Base-by-base conservation (phyloP, 1,140 invertebrate genomes). In the Euwallacea similis region DNA sequence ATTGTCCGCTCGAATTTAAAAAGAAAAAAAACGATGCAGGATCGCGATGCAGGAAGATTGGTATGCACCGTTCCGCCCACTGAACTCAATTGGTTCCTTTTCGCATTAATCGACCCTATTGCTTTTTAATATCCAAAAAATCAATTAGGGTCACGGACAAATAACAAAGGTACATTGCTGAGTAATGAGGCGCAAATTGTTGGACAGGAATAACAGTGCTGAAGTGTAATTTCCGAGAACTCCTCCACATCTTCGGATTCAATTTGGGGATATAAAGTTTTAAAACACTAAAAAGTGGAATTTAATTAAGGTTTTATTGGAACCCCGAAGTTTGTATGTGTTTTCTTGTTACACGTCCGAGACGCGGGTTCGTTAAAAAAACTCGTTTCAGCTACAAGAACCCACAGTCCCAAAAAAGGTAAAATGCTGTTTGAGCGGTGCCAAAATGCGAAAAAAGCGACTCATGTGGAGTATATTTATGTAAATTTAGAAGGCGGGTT, bases 121-220 rank as follows among this genome's bases (percentile, higher is more conserved):
- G 46, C 46, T 10, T 13, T 33, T 33, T 33, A 33, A 33, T 33
- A 33, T 10, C 46, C 46, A 10, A 50, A 50, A 11, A 11, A 11
- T 50, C 46, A 13, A 50, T 50, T 50, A 50, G 46, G 46, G 46
- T 50, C 46, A 50, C 46, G 46, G 46, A 50, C 46, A 50, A 50
- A 50, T 11, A 50, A 50, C 13, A 50, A 11, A 11, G 9, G 46
- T 13, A 6, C 13, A 13, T 50, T 50, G 13, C 9, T 13, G 46
- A 50, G 46, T 33, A 33, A 33, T 33, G 46, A 50, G 46, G 46
- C 46, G 46, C 46, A 33, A 33, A 33, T 33, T 4, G 21, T 33
- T 33, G 21, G 21, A 33, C 21, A 33, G 21, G 21, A 33, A 33
- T 33, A 33, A 33, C 46, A 10, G 46, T 3, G 13, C 46, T 11